Evolutionary conservation across 2,797 vertebrate species (phyloP).

Genomic region (Hapalemur alaotrensis): DNA sequence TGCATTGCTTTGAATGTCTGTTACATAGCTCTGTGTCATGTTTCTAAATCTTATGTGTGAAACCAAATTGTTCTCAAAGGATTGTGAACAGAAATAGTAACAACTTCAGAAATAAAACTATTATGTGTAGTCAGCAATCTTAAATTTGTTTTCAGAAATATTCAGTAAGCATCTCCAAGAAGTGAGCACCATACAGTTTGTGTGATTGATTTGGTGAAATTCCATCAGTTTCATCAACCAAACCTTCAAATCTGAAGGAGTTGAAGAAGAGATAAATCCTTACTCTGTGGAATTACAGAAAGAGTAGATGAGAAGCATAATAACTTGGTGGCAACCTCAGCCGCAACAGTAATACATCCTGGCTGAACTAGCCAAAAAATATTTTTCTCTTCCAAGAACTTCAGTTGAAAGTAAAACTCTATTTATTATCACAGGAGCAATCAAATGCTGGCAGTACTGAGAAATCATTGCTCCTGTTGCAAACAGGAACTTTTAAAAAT

Average conservation of each 20-base stretch:
- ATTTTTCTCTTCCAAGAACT: not conserved
- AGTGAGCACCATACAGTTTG: not conserved
- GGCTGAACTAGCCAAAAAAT: not conserved
- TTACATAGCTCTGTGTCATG: accelerated
- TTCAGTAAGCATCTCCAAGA: not conserved
- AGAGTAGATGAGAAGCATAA: not conserved
- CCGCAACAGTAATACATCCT: not conserved
- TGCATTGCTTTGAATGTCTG: not conserved
- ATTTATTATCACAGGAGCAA: not conserved
- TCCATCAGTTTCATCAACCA: not conserved
- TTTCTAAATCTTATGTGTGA: not conserved
- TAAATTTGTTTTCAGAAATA: not conserved
- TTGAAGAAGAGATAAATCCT: not conserved
- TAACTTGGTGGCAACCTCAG: not conserved
- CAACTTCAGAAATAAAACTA: not conserved
- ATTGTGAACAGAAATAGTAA: not conserved
- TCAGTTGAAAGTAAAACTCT: not conserved
- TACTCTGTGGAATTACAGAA: not conserved
- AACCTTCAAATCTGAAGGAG: not conserved
- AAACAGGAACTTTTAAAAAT: not conserved
- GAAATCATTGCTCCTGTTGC: not conserved
- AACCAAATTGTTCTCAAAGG: not conserved
- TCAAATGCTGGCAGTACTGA: not conserved
- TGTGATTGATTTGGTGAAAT: not conserved
- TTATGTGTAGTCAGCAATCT: not conserved